phyloP scores from a whole-genome alignment of 2,797 vertebrate species.

The Pipistrellus nathusii region DNA sequence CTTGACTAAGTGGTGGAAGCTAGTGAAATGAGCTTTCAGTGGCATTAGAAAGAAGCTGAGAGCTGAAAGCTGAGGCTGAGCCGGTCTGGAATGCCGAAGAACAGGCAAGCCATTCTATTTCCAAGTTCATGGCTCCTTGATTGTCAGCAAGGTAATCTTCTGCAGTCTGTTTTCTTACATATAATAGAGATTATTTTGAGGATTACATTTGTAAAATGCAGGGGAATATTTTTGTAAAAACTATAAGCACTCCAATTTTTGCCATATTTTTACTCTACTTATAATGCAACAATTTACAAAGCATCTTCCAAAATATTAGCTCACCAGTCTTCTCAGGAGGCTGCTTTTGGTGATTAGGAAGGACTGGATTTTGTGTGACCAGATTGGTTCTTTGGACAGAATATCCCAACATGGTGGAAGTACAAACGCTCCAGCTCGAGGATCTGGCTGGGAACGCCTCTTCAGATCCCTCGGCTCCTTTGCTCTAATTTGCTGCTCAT shows the following conservation, averaged over 20 bases:
- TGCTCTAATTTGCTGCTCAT: background rate
- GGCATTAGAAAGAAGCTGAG: background rate
- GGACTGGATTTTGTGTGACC: fast-evolving
- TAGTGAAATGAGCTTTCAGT: background rate
- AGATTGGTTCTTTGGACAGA: background rate
- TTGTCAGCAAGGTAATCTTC: background rate
- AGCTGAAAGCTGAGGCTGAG: background rate
- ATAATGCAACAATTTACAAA: background rate
- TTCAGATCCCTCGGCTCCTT: background rate
- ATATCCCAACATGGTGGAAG: too few relatives aligned
- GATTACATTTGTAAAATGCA: background rate
- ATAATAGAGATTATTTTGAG: background rate
- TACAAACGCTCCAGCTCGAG: fast-evolving
- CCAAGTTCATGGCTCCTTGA: background rate
- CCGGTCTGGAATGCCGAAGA: too few relatives aligned
- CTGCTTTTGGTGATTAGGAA: fast-evolving
- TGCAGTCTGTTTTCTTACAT: background rate
- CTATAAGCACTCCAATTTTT: background rate
- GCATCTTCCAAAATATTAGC: background rate
- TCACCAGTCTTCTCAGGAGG: background rate
- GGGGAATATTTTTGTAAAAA: background rate
- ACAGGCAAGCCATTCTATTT: background rate
- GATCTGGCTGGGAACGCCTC: fast-evolving
- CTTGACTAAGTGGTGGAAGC: constrained; percentile 30
- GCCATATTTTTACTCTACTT: background rate